A percentile compares a stretch with the other conserved stretches of the same genome.
phyloP scores from a whole-genome alignment of 2,888 invertebrate species.

The Tetragonula carbonaria region DNA sequence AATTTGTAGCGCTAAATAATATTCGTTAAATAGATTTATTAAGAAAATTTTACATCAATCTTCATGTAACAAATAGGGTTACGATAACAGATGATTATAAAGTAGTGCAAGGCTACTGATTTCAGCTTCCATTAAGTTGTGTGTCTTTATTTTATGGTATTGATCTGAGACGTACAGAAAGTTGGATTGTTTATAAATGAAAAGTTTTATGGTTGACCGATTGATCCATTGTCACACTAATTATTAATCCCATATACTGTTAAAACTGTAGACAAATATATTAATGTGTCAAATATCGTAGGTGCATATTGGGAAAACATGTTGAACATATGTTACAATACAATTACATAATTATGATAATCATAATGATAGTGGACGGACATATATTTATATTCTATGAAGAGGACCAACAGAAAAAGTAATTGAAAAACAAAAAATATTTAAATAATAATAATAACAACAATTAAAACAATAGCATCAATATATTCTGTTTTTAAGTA shows the following conservation, averaged over 20 bases:
- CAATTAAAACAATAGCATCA: constrained; percentile 4
- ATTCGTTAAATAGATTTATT: constrained; percentile 70
- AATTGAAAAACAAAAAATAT: constrained; percentile 29
- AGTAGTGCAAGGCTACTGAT: constrained; percentile 44
- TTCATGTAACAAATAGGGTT: constrained; percentile 71
- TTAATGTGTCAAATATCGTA: constrained; percentile 21
- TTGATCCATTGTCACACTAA: constrained; percentile 77
- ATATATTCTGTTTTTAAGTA: constrained; percentile 21
- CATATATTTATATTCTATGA: constrained; percentile 46
- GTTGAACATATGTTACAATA: constrained; percentile 44
- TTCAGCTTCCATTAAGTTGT: constrained; percentile 62
- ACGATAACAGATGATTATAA: constrained; percentile 49
- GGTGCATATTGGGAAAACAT: constrained; percentile 42
- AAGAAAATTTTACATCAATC: constrained; percentile 70
- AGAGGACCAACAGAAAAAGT: constrained; percentile 53
- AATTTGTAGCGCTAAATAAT: constrained; percentile 69
- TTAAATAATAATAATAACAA: constrained; percentile 5
- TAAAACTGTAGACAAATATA: constrained; percentile 27
- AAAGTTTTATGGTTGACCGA: constrained; percentile 75
- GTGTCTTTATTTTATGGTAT: constrained; percentile 73
- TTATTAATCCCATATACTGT: constrained; percentile 38
- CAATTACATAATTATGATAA: constrained; percentile 44
- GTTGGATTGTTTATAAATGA: constrained; percentile 76
- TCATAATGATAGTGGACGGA: constrained; percentile 36
- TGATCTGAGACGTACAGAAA: constrained; percentile 71